A percentile compares a stretch with the other conserved stretches of the same genome.
These are phyloP conservation scores for rat (Rattus norvegicus) DNA, from an alignment of 2,113 vertebrate species.

Conservation along the genomic window GRCr8 NC_086022.1:161346501-161347000, in stretches of 20 bases:
- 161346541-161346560: neutral
- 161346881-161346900: neutral
- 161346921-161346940: neutral
- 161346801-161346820: too few relatives aligned
- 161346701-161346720: rapidly evolving
- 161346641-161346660: neutral
- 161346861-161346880: neutral
- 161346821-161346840: neutral
- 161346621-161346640: neutral
- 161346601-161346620: neutral
- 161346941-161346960: neutral
- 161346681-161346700: slow-evolving; percentile 4
- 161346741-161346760: neutral
- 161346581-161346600: neutral
- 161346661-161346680: neutral
- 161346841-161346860: neutral
- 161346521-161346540: neutral
- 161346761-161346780: neutral
- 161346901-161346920: neutral
- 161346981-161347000: neutral
- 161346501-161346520: rapidly evolving
- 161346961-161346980: neutral
- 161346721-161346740: neutral
- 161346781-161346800: neutral
- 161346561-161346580: neutral